Evolutionary conservation across 2,113 vertebrate species (phyloP), one percentile per base, ranked within the genome.

Genomic region (Hylia prasina): DNA sequence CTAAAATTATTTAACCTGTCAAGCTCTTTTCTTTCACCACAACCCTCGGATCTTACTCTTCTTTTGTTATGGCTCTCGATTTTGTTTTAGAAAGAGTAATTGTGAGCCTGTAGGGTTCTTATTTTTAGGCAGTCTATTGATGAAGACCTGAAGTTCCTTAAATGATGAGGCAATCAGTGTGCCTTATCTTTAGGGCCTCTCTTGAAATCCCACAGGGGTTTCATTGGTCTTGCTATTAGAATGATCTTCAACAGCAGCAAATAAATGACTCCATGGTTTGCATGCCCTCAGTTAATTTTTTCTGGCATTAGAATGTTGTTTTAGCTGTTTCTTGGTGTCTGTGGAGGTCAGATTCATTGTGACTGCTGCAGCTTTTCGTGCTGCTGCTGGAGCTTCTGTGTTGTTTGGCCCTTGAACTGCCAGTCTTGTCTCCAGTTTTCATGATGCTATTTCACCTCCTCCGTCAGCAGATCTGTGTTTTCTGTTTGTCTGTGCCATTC

Each of bases 1-100:
- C 91, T 75, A 53, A 89, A 90, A 92, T 94, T 89, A 90, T 92
- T 97, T 97, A 81, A 89, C 76, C 68, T 95, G 94, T 93, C 94
- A 94, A 86, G 60, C 51, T 90, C 91, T 71, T 90, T 93, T 92
- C 95, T 96, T 95, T 81, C 76, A 70, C 82, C 80, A 89, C 60
- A 70, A 66, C 53, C 51, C 64, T 92, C 0, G 0, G 68, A 89
- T 96, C 68, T 94, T 90, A 56, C 35, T 92, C 71, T 86, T 82
- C 94, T 89, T 93, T 94, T 97, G 89, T 95, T 90, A 68, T 5
- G 30, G 68, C 64, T 93, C 87, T 96, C 50, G 86, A 94, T 95
- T 96, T 94, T 92, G 64, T 63, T 93, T 94, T 90, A 83, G 75
- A 45, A 94, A 87, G 94, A 87, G 82, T 87, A 93, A 95, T 93